A percentile compares a stretch with the other conserved stretches of the same genome.
phyloP scores from a whole-genome alignment of 1,140 invertebrate genomes.

The Neoseiulus cucumeris region DNA sequence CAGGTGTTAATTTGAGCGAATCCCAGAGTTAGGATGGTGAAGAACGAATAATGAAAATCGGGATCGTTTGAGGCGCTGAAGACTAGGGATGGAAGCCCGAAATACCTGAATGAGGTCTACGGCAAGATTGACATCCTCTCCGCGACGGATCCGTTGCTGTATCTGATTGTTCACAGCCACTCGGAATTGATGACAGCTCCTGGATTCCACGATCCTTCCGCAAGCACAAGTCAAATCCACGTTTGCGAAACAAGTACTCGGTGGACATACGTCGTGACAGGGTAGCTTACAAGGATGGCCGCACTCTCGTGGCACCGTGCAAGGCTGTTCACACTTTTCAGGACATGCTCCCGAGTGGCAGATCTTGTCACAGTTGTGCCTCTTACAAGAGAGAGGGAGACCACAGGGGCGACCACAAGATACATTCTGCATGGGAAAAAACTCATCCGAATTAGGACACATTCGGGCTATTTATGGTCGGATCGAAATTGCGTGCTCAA shows the following conservation, averaged over 20 bases:
- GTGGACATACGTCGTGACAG: constrained; percentile 52
- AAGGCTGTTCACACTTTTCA: constrained; percentile 54
- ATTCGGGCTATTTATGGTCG: neutral
- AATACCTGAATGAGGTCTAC: constrained; percentile 1
- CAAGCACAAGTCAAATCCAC: constrained; percentile 11
- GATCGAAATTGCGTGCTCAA: neutral
- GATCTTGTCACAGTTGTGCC: constrained; percentile 49
- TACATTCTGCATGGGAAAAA: constrained; percentile 64
- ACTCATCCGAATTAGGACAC: constrained; percentile 35
- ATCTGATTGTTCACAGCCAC: neutral
- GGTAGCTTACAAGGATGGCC: constrained; percentile 55
- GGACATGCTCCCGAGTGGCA: constrained; percentile 49
- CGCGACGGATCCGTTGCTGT: neutral
- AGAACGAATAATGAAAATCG: no score
- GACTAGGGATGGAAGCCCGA: no score
- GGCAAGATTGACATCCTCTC: neutral
- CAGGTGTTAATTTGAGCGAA: neutral
- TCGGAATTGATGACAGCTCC: constrained; percentile 3
- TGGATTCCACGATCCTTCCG: neutral
- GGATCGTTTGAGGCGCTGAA: no score
- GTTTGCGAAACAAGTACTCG: constrained; percentile 39
- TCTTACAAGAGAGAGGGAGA: constrained; percentile 49
- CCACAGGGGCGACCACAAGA: constrained; percentile 72
- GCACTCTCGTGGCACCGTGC: constrained; percentile 44
- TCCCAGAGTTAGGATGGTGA: neutral